Evolutionary conservation across 2,888 invertebrate species (phyloP).

Genomic region (Leucophora obtusa): DNA sequence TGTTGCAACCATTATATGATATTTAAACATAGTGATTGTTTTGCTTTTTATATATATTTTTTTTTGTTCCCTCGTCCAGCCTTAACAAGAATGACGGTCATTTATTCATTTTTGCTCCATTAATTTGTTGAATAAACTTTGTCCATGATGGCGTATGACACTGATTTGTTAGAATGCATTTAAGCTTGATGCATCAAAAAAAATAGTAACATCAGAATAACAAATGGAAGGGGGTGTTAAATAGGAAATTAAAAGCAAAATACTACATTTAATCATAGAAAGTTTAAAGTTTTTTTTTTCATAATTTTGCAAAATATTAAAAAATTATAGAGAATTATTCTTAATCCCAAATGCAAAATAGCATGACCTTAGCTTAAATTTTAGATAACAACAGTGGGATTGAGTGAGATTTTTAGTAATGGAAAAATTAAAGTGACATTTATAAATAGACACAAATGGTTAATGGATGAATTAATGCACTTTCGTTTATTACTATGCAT

Average conservation of each 20-base stretch:
- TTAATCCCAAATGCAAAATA: too few species aligned
- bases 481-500: too few species aligned
- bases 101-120: slow-evolving; percentile 66
- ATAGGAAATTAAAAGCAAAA: slow-evolving; percentile 10
- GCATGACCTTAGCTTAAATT: too few species aligned
- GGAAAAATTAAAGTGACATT: too few species aligned
- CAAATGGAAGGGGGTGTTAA: neutral
- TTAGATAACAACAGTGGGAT: too few species aligned
- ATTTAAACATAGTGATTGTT: slow-evolving; percentile 24
- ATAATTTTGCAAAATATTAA: slow-evolving; percentile 12
- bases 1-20: neutral
- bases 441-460: too few species aligned
- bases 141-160: slow-evolving; percentile 61
- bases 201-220: slow-evolving; percentile 13
- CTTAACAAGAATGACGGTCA: slow-evolving; percentile 59
- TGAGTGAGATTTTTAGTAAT: too few species aligned
- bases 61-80: slow-evolving; percentile 18
- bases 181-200: slow-evolving; percentile 21
- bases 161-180: slow-evolving; percentile 61
- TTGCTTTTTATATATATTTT: slow-evolving; percentile 34
- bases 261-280: slow-evolving; percentile 45
- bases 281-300: slow-evolving; percentile 40
- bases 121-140: slow-evolving; percentile 64
- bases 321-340: neutral
- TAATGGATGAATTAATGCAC: too few species aligned